Percentiles rank a stretch among this genome's conserved stretches.
phyloP scores from a whole-genome alignment of 92 coral and sea anemone genomes.

The Meandrina meandrites region DNA sequence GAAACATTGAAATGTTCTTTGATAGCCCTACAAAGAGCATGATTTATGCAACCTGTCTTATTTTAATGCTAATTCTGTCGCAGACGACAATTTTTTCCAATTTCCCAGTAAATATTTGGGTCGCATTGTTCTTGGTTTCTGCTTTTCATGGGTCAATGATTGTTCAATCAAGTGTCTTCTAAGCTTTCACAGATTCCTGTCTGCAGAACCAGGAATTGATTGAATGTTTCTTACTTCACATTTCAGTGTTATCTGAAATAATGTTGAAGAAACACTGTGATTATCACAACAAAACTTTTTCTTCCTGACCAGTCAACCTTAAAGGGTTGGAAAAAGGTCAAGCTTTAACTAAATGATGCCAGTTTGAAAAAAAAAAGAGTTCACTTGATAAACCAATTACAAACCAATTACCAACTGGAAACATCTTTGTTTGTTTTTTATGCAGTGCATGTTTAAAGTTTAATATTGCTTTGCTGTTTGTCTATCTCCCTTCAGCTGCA shows the following conservation, averaged over 20 bases:
- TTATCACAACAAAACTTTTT: background rate
- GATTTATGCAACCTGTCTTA: too few species aligned
- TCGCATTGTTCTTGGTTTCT: too few species aligned
- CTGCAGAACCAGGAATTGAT: background rate
- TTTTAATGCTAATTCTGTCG: too few species aligned
- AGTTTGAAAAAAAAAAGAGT: too few species aligned
- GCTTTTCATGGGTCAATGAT: too few species aligned
- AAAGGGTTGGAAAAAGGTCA: too few species aligned
- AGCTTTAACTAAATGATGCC: background rate
- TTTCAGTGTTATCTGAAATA: background rate
- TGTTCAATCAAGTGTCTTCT: too few species aligned
- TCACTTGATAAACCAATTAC: background rate
- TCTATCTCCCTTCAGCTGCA: constrained; percentile 72
- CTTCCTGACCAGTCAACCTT: too few species aligned
- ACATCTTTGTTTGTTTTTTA: background rate
- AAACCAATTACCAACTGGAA: background rate
- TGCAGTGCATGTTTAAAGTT: background rate
- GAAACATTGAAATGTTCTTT: too few species aligned
- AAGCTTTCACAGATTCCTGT: background rate
- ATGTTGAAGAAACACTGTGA: background rate
- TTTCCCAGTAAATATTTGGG: too few species aligned
- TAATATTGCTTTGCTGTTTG: constrained; percentile 10
- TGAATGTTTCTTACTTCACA: background rate
- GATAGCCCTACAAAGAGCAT: too few species aligned
- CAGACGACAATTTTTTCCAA: too few species aligned